These are phyloP conservation scores for Ametastegia equiseti DNA, from an alignment of 2,888 invertebrate genomes.

Conservation along the genomic window DNA sequence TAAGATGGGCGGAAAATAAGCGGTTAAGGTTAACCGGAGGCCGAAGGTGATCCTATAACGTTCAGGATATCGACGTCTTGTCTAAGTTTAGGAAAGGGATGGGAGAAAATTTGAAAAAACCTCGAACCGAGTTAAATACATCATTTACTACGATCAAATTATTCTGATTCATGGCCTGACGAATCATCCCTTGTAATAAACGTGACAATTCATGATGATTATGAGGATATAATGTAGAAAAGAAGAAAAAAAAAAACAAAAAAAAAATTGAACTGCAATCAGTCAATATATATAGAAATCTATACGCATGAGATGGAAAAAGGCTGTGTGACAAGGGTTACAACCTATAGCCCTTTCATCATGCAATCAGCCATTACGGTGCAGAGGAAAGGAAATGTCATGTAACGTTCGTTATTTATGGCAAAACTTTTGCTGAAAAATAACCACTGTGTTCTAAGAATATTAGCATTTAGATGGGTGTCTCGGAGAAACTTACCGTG, in stretches of 20 bases:
- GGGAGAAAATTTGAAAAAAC: background rate
- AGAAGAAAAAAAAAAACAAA: background rate
- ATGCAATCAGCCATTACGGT: background rate
- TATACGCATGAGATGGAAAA: background rate
- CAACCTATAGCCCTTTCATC: background rate
- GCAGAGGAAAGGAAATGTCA: constrained; percentile 8
- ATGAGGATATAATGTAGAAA: background rate
- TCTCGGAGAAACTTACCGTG: constrained; percentile 4
- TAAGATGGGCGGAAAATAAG: background rate
- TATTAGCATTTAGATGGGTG: constrained; percentile 43
- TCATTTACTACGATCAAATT: background rate
- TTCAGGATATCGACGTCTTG: background rate
- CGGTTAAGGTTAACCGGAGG: background rate
- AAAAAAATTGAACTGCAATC: background rate
- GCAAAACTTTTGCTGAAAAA: constrained; percentile 21
- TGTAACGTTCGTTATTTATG: constrained; percentile 17
- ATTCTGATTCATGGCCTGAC: background rate
- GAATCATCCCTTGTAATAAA: background rate
- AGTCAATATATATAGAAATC: background rate
- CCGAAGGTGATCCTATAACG: background rate
- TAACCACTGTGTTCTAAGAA: constrained; percentile 23
- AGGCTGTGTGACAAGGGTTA: background rate
- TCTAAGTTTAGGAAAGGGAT: background rate
- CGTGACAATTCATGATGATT: background rate
- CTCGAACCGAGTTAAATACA: background rate